Percentiles rank a stretch among this genome's conserved stretches.
These are phyloP conservation scores for Sander lucioperca DNA, from an alignment of 2,113 vertebrate genomes.

Conservation along the genomic window DNA sequence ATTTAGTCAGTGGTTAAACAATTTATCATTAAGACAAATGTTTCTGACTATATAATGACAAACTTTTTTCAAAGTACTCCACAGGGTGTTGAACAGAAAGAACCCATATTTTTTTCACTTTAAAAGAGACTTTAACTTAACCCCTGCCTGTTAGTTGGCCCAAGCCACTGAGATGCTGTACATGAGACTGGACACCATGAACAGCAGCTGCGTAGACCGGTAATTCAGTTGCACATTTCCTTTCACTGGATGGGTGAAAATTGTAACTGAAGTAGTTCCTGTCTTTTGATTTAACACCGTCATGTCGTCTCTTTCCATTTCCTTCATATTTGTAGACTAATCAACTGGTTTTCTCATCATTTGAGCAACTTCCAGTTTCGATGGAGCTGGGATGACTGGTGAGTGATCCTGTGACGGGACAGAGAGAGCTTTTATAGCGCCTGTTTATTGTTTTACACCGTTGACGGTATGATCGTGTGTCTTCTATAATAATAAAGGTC, in stretches of 20 bases:
- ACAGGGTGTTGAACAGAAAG: background rate
- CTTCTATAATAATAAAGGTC: constrained; percentile 83
- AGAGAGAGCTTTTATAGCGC: background rate
- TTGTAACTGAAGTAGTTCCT: background rate
- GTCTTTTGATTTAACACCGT: background rate
- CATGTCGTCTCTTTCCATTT: background rate
- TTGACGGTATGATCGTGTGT: background rate
- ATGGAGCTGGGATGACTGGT: constrained; percentile 99
- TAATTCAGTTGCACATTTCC: constrained; percentile 47
- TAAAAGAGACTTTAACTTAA: constrained; percentile 78
- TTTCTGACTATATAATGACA: background rate
- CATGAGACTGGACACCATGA: constrained; percentile 98
- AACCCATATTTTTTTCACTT: background rate
- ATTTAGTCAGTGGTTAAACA: background rate
- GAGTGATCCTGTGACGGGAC: constrained; percentile 62
- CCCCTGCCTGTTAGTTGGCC: constrained; percentile 87
- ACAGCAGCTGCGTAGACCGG: constrained; percentile 95
- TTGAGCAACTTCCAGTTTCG: constrained; percentile 98
- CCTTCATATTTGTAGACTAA: constrained; percentile 70
- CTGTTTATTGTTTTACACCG: background rate
- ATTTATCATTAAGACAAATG: background rate
- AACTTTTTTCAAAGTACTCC: background rate
- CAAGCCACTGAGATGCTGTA: constrained; percentile 99
- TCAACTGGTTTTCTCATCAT: constrained; percentile 99
- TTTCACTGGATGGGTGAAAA: fast-evolving